Evolutionary conservation across 2,888 invertebrate species (phyloP).

Genomic region (Steinernema scapterisci): DNA sequence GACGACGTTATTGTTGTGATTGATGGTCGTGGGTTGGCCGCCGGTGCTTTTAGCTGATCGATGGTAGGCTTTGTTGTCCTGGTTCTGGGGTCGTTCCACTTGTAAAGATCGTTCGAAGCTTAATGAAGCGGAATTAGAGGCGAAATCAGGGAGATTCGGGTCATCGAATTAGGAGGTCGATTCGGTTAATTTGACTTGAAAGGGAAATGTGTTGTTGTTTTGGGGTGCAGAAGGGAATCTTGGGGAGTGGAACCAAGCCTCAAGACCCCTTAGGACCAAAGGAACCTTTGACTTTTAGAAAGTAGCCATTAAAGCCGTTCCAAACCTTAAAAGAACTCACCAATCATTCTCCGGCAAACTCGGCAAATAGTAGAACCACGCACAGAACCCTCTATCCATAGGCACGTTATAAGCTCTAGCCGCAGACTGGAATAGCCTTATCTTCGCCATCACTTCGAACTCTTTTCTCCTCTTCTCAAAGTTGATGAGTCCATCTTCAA

Average conservation of each 20-base stretch:
- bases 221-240: too few species aligned
- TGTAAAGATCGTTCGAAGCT: constrained; percentile 71
- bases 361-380: constrained; percentile 87
- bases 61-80: constrained; percentile 9
- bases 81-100: constrained; percentile 45
- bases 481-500: constrained; percentile 80
- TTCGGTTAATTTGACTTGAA: constrained; percentile 77
- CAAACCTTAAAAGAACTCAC: constrained; percentile 72
- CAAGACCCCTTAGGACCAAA: too few species aligned
- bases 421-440: constrained; percentile 90
- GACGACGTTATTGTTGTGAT: constrained; percentile 24
- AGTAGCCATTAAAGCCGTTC: too few species aligned
- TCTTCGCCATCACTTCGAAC: constrained; percentile 94
- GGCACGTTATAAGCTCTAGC: constrained; percentile 91
- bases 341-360: constrained; percentile 90
- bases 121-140: constrained; percentile 71
- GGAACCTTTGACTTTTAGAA: too few species aligned
- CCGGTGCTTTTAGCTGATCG: neutral
- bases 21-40: neutral
- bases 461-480: constrained; percentile 97
- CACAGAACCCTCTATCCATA: constrained; percentile 84
- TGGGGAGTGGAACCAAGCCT: too few species aligned
- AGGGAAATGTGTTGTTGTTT: neutral
- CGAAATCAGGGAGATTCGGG: constrained; percentile 82
- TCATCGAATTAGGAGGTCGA: constrained; percentile 91